These are phyloP conservation scores for Platypus cylindrus DNA, from an alignment of 2,888 invertebrate species.

Conservation along the genomic window DNA sequence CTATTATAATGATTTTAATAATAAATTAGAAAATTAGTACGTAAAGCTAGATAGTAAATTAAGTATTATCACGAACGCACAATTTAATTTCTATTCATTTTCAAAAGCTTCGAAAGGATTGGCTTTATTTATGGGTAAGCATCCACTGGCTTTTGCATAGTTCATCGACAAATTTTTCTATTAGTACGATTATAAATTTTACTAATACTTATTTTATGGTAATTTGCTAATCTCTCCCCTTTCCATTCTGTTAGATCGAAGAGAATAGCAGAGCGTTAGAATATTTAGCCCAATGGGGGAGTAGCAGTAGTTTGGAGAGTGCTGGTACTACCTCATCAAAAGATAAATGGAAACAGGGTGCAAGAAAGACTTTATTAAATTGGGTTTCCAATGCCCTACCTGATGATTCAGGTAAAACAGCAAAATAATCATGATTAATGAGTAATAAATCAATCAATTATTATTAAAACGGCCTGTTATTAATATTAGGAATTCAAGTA, in stretches of 20 bases:
- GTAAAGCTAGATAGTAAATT: too few species aligned
- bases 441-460: background rate
- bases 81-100: constrained; percentile 21
- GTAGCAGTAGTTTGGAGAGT: constrained; percentile 75
- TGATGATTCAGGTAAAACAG: constrained; percentile 52
- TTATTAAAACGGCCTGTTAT: background rate
- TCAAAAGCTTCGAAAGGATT: constrained; percentile 35
- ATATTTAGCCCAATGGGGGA: constrained; percentile 70
- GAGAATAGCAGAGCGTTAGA: constrained; percentile 84
- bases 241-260: constrained; percentile 61
- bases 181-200: too few species aligned
- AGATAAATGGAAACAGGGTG: constrained; percentile 76
- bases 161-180: background rate
- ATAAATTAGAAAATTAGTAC: too few species aligned
- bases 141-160: constrained; percentile 7
- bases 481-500: constrained; percentile 59
- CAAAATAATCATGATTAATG: too few species aligned
- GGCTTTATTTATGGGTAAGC: constrained; percentile 30
- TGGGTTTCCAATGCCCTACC: constrained; percentile 92
- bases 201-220: too few species aligned
- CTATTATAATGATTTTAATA: too few species aligned
- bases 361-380: constrained; percentile 78
- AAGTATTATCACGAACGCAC: too few species aligned
- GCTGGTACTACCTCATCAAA: constrained; percentile 58
- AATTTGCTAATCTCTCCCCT: constrained; percentile 1